These are phyloP conservation scores for Miniopterus natalensis DNA, from an alignment of 2,113 vertebrate genomes.

Conservation along the genomic window DNA sequence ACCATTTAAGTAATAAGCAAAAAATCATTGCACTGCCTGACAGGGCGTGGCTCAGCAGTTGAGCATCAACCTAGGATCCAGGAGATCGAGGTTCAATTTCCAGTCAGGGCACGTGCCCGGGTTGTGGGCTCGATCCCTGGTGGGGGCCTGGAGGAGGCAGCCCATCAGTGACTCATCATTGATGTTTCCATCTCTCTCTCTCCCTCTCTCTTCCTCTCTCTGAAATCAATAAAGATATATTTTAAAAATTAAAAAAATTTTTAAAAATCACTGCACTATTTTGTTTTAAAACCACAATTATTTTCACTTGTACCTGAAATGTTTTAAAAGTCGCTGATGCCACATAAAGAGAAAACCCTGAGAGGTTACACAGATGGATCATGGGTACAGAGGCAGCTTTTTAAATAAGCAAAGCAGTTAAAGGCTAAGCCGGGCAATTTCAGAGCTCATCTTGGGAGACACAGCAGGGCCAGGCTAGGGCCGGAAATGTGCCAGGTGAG, in stretches of 20 bases:
- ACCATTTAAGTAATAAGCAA: conserved; percentile 44
- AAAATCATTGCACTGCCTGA: neutral
- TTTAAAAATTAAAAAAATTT: no score
- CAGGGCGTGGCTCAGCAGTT: no score
- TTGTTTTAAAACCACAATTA: conserved; percentile 56
- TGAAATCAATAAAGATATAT: no score
- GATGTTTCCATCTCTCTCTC: no score
- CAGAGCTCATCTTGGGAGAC: neutral
- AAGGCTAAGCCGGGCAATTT: neutral
- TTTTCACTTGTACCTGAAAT: conserved; percentile 31
- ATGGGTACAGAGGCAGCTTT: neutral
- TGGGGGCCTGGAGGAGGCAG: no score
- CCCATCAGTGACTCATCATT: no score
- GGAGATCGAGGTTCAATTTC: no score
- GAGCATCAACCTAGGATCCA: no score
- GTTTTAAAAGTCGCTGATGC: conserved; percentile 20
- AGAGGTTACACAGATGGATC: neutral
- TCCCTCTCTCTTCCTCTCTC: no score
- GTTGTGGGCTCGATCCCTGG: no score
- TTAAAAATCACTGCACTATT: neutral
- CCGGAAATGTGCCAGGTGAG: neutral
- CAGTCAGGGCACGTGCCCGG: no score
- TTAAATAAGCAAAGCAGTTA: neutral
- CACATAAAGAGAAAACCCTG: neutral
- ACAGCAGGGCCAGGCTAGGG: no score